Percentiles rank a stretch among this genome's conserved stretches.
These are phyloP conservation scores for Aphelinus atriplicis DNA, from an alignment of 1,140 invertebrate species.

Conservation along the genomic window DNA sequence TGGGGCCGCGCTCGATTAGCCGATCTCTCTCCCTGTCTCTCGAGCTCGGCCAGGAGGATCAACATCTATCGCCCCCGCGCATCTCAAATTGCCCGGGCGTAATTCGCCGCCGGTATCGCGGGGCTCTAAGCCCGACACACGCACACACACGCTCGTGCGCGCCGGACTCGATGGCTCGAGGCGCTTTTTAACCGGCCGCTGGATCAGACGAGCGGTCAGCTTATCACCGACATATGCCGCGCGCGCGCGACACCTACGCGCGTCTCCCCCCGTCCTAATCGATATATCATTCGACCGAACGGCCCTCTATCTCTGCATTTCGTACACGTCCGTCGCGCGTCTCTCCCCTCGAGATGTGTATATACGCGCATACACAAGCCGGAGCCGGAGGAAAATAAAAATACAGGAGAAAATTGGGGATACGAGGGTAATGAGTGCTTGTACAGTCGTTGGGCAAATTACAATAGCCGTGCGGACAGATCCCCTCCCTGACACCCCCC, in stretches of 20 bases:
- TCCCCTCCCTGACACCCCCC: too few species aligned
- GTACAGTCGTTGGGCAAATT: conserved; percentile 38
- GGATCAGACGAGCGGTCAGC: conserved; percentile 24
- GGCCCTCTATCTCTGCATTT: conserved; percentile 26
- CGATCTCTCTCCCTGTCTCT: conserved; percentile 6
- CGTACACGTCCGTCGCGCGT: conserved; percentile 13
- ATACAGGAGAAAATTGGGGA: conserved; percentile 31
- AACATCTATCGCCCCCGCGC: too few species aligned
- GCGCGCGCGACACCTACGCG: not conserved
- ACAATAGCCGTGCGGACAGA: conserved; percentile 14
- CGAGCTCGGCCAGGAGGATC: not conserved
- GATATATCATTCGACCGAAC: conserved; percentile 36
- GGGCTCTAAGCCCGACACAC: not conserved
- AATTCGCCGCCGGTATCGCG: conserved; percentile 16
- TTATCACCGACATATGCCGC: too few species aligned
- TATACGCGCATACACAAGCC: too few species aligned
- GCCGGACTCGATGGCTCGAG: conserved; percentile 32
- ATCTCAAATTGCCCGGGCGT: conserved; percentile 15
- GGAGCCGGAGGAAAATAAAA: not conserved
- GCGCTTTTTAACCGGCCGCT: conserved; percentile 37
- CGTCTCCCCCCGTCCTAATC: conserved; percentile 52
- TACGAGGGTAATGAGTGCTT: conserved; percentile 36
- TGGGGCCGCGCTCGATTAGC: conserved; percentile 37
- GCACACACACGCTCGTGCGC: conserved; percentile 31
- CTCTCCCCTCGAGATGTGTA: too few species aligned